Conservation (phyloP, 2,797 vertebrate genomes). For the Pseudomugil tenellus region DNA sequence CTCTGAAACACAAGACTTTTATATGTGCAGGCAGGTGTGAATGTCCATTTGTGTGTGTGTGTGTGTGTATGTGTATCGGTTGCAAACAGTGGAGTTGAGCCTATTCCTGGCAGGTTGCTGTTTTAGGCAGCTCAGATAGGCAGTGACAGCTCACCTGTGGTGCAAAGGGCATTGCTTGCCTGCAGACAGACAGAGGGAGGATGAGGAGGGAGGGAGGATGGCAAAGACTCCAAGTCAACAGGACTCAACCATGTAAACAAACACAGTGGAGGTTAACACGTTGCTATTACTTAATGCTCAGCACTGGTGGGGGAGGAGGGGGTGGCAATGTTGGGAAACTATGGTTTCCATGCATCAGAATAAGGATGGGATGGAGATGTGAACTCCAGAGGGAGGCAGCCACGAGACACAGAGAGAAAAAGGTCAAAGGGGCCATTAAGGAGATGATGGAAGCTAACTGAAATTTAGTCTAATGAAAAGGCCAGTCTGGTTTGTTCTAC, state of each 20-base stretch:
- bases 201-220: not conserved
- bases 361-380: slow-evolving; percentile 9
- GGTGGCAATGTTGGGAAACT: slow-evolving; percentile 11
- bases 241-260: slow-evolving; percentile 58
- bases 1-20: no score
- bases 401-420: slow-evolving; percentile 26
- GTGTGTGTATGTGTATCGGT: slow-evolving; percentile 41
- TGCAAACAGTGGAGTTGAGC: slow-evolving; percentile 36
- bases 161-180: slow-evolving; percentile 66
- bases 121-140: slow-evolving; percentile 63
- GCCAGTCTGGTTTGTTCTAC: not conserved
- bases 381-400: not conserved
- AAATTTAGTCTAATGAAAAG: not conserved
- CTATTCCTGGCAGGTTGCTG: slow-evolving; percentile 51
- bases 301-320: slow-evolving; percentile 38
- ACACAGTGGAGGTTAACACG: slow-evolving; percentile 60
- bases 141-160: slow-evolving; percentile 77
- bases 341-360: slow-evolving; percentile 17
- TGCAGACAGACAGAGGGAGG: slow-evolving; percentile 49
- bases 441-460: not conserved
- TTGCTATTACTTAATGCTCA: slow-evolving; percentile 69
- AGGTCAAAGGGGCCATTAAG: slow-evolving; percentile 7
- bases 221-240: slow-evolving; percentile 51
- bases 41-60: slow-evolving; percentile 19
- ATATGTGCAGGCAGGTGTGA: slow-evolving; percentile 41